phyloP scores from a whole-genome alignment of 2,888 invertebrate genomes.

The Conus canariensis region DNA sequence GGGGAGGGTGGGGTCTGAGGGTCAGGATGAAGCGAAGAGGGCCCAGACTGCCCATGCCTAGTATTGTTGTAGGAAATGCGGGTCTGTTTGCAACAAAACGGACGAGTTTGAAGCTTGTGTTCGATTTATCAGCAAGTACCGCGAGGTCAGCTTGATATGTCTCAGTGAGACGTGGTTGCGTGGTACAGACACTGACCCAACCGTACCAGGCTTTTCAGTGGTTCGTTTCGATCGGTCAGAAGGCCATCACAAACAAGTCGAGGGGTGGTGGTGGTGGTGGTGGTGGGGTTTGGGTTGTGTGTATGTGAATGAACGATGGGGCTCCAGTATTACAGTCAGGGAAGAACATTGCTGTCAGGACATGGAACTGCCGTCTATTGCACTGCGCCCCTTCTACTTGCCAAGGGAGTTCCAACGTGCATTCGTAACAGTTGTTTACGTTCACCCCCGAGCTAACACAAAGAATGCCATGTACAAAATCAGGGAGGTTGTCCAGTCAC shows the following conservation, averaged over 20 bases:
- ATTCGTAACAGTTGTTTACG: background rate
- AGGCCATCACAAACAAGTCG: background rate
- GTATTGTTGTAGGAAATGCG: background rate
- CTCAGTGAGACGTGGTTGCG: background rate
- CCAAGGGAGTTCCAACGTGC: background rate
- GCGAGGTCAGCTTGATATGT: background rate
- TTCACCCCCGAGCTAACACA: background rate
- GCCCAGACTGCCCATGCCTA: background rate
- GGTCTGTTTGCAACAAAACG: background rate
- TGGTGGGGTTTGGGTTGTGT: background rate
- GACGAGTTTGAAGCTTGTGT: background rate
- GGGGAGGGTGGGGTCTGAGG: background rate
- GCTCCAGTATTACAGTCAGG: background rate
- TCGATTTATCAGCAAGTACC: background rate
- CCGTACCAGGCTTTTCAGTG: background rate
- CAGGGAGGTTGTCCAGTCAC: background rate
- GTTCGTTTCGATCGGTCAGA: background rate
- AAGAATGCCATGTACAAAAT: background rate
- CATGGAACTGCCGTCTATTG: conserved; percentile 10
- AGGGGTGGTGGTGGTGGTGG: too few species aligned
- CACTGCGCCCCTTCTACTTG: background rate
- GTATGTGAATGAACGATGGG: background rate
- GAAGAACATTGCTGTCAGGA: background rate
- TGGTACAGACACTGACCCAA: too few species aligned
- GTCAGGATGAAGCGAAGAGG: background rate